These are phyloP conservation scores for Melipona quadrifasciata DNA, from an alignment of 1,140 invertebrate species.

Conservation along the genomic window DNA sequence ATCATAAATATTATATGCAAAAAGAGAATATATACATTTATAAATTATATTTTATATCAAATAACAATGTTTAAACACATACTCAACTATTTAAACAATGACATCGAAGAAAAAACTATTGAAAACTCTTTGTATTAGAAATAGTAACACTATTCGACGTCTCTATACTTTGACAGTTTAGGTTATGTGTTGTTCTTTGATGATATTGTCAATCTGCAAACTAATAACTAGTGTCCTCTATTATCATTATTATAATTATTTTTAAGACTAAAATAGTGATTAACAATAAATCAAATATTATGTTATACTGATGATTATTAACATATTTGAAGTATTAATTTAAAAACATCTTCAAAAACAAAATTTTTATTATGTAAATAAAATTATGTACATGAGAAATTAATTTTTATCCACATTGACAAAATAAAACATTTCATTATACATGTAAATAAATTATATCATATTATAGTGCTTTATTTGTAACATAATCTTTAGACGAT, in stretches of 20 bases:
- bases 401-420: not conserved
- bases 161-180: conserved; percentile 50
- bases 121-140: not conserved
- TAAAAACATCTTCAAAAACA: not conserved
- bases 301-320: not conserved
- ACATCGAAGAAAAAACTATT: conserved; percentile 31
- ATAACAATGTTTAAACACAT: not conserved
- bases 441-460: not conserved
- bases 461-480: not conserved
- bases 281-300: not conserved
- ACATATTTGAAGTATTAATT: not conserved
- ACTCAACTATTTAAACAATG: conserved; percentile 22
- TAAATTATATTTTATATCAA: not conserved
- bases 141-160: conserved; percentile 3
- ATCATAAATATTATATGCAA: not conserved
- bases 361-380: not conserved
- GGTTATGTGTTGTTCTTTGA: conserved; percentile 32
- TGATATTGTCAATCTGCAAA: conserved; percentile 2
- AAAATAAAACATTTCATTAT: not conserved
- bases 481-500: conserved; percentile 20
- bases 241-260: not conserved
- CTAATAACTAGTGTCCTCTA: conserved; percentile 24
- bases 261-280: not conserved
- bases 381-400: not conserved
- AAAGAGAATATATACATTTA: not conserved